Evolutionary conservation across 2,888 invertebrate genomes (phyloP).

Genomic region (Eristalis pertinax): DNA sequence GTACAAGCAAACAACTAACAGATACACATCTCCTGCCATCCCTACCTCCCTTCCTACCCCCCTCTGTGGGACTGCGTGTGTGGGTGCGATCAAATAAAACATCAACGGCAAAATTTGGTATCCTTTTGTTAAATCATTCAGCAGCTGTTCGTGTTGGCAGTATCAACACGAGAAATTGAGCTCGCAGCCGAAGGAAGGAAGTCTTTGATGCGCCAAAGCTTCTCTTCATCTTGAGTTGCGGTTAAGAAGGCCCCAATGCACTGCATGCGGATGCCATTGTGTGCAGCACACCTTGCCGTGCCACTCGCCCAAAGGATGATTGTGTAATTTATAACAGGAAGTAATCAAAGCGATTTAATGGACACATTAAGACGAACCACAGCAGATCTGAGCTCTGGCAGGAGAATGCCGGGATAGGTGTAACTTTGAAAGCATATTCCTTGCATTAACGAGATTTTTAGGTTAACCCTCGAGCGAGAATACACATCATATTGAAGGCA

Average conservation of each 20-base stretch:
- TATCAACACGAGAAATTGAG: constrained; percentile 26
- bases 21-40: neutral
- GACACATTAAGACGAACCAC: constrained; percentile 27
- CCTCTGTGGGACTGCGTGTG: neutral
- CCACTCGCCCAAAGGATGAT: neutral
- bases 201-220: neutral
- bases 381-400: neutral
- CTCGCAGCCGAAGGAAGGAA: neutral
- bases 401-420: neutral
- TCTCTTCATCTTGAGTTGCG: constrained; percentile 9
- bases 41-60: neutral
- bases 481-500: constrained; percentile 1
- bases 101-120: constrained; percentile 26
- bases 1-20: constrained; percentile 31
- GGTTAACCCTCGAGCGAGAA: neutral
- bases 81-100: constrained; percentile 29
- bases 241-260: neutral
- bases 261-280: neutral
- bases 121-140: constrained; percentile 35
- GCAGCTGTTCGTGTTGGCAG: constrained; percentile 28
- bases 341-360: constrained; percentile 51
- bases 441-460: constrained; percentile 35
- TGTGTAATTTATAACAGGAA: constrained; percentile 45
- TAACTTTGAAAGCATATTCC: constrained; percentile 16
- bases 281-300: neutral